Evolutionary conservation across 2,113 vertebrate genomes (phyloP), one percentile per base, ranked within the genome.

Genomic region (Chlorodrepanis virens): DNA sequence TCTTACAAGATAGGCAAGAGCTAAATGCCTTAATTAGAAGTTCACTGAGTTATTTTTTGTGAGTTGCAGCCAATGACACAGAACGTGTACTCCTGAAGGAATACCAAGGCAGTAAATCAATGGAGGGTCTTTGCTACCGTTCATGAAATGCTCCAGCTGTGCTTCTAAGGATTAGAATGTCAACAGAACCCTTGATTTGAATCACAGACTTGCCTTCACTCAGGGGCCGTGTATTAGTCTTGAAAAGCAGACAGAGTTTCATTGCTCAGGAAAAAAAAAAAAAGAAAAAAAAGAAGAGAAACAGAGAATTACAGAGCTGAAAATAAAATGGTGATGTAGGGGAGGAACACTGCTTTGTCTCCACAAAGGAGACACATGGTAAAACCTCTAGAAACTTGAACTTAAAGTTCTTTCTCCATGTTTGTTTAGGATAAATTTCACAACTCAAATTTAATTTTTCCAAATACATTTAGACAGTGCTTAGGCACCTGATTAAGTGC

Each of bases 181-280:
- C 96, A 97, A 91, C 96, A 96, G 95, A 97, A 94, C 89, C 85
- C 94, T 97, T 96, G 96, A 97, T 97, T 97, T 97, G 97, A 96
- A 83, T 96, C 89, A 76, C 96, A 97, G 96, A 89, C 91, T 92
- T 92, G 95, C 96, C 92, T 97, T 97, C 97, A 97, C 94, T 97
- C 97, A 97, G 57, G 33, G 89, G 80, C 82, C 24, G 4, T 92
- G 57, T 74, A 89, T 92, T 95, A 78, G 80, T 96, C 94, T 83
- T 96, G 92, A 95, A 94, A 83, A 96, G 87, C 85, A 94, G 91
- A 42, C 93, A 92, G 87, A 83, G 60, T 97, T 96, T 95, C 87
- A 95, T 64, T 4, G 60, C 77, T 93, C 29, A 90, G 64, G 53
- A n/a, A 44, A 54, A 16, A 6, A 37, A 44, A 7, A 39, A 44